Conservation (phyloP, 2,113 vertebrate species). For the Zeus faber region DNA sequence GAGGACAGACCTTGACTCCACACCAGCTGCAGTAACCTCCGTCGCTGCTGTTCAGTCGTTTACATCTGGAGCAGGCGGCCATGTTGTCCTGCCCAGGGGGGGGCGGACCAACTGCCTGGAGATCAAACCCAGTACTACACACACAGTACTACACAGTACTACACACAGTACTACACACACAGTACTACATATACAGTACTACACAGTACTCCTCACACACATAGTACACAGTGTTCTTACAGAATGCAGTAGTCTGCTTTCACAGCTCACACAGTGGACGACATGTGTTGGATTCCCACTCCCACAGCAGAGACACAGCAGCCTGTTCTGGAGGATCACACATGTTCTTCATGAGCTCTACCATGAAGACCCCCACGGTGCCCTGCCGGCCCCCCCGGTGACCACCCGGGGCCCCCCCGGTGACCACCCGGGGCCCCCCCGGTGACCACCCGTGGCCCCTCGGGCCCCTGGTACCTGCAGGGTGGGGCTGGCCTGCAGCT, state of each 20-base stretch:
- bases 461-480: slow-evolving; percentile 69
- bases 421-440: too few relatives aligned
- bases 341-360: too few relatives aligned
- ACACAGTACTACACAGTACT: not conserved
- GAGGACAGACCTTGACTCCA: slow-evolving; percentile 70
- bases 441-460: too few relatives aligned
- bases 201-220: too few relatives aligned
- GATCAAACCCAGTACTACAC: too few relatives aligned
- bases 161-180: too few relatives aligned
- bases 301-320: slow-evolving; percentile 79
- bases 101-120: too few relatives aligned
- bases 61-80: slow-evolving; percentile 77
- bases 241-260: slow-evolving; percentile 68
- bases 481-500: slow-evolving; percentile 66
- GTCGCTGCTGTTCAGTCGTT: slow-evolving; percentile 59
- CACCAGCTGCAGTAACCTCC: slow-evolving; percentile 86
- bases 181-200: too few relatives aligned
- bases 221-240: slow-evolving; percentile 62
- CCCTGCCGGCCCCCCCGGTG: too few relatives aligned
- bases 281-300: slow-evolving; percentile 81
- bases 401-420: too few relatives aligned
- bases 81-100: too few relatives aligned
- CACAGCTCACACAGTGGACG: slow-evolving; percentile 80
- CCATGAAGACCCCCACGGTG: too few relatives aligned
- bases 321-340: slow-evolving; percentile 67